Conservation (phyloP, 2,797 vertebrate species). For the Chelon auratus region DNA sequence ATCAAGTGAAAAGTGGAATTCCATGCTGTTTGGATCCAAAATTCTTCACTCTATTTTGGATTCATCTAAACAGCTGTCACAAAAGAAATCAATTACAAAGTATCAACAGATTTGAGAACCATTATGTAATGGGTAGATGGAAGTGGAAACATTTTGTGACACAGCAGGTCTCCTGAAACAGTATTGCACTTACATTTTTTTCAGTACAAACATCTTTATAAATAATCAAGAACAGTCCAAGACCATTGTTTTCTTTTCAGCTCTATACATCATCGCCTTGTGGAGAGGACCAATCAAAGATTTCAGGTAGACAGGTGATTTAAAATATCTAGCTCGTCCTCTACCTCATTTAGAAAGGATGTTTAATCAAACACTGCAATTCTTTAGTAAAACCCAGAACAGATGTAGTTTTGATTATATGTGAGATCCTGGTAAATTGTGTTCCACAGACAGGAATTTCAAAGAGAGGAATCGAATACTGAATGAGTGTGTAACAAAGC, state of each 20-base stretch:
- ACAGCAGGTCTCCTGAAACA: constrained; percentile 43
- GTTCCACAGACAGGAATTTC: constrained; percentile 14
- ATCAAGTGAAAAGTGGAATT: constrained; percentile 48
- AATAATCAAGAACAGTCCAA: constrained; percentile 50
- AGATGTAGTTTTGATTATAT: constrained; percentile 22
- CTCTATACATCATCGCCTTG: constrained; percentile 4
- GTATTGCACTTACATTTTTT: background rate
- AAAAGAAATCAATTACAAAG: constrained; percentile 48
- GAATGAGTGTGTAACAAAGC: constrained; percentile 26
- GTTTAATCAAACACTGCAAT: constrained; percentile 15
- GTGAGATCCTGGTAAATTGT: constrained; percentile 5
- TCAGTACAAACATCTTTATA: constrained; percentile 49
- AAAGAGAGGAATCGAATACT: constrained; percentile 5
- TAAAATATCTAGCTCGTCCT: constrained; percentile 6
- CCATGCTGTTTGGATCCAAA: constrained; percentile 47
- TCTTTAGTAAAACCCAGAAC: constrained; percentile 9
- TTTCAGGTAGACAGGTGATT: constrained; percentile 22
- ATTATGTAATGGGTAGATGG: constrained; percentile 35
- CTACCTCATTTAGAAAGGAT: constrained; percentile 1
- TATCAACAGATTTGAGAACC: constrained; percentile 34
- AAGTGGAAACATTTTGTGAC: constrained; percentile 39
- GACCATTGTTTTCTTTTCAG: constrained; percentile 22
- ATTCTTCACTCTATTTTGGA: constrained; percentile 44
- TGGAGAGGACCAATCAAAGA: constrained; percentile 17
- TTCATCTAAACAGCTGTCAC: constrained; percentile 52